Base-by-base conservation (phyloP, 2,797 vertebrate species). In the Bovichtus diacanthus region DNA sequence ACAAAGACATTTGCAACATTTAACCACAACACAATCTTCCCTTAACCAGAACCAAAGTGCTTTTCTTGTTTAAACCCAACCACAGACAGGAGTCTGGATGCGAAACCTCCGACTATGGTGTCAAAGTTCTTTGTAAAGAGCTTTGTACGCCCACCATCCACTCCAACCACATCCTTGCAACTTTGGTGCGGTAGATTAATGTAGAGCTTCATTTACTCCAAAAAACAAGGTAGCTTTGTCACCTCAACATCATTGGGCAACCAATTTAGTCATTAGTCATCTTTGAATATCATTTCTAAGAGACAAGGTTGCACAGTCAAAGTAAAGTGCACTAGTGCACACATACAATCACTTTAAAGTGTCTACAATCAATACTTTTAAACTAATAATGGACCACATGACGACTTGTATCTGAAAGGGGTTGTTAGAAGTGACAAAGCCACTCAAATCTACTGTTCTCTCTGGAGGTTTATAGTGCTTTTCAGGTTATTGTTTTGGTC, bases 401-500 rank as follows among this genome's bases (percentile, higher is more conserved):
- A 23, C 4, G 2, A 39, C 21, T 13, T 58, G 31, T 50, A 4
- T 70, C 29, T 63, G 5, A 36, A 60, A 70, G 15, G 15, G 4
- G 34, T 16, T 1, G 3, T 27, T 69, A 15, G 3, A 65, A 9
- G 21, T 12, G 13, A 36, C 31, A 18, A 43, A 25, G 5, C 38
- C 41, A 38, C 18, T 11, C 9, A 2, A 54, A 51, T 27, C 15
- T 34, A 51, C 11, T 31, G 2, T 25, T 49, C 8, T 13, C 3
- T 59, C 8, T 19, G 5, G 15, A 29, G 18, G 8, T 66, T 51
- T 6, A 12, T 21, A 3, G 34, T 2, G 0, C 73, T 36, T 65
- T 38, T 55, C 5, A 53, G 25, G n/a, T 66, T 21, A 36, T 62
- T 63, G 41, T 39, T 59, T 51, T 29, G 6, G 25, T 70, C 39